Base-by-base conservation (phyloP, 23 tunicate species). In the Halocynthia aurantium region DNA sequence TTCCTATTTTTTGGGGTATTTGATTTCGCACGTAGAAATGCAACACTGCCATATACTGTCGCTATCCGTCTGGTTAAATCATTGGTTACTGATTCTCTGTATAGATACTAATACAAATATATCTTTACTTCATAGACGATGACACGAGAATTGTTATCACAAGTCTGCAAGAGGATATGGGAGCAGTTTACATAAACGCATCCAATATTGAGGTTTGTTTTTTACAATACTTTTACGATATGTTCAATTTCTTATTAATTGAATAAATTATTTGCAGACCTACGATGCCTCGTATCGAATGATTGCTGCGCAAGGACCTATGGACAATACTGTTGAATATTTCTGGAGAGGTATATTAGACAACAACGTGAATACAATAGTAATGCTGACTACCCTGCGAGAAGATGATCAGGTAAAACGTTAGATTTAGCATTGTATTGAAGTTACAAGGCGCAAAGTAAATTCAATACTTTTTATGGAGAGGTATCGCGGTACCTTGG, bases 341-440 rank as follows among this genome's bases (percentile, higher is more conserved):
- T 84, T 89, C 62, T 89, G 96, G 96, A 83, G 96, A 13, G 66
- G 83, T 62, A 75, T 89, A 73, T 64, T 80, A 0, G 96, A 89
- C 75, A 89, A 89, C 52, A 52, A 76, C 72, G 88, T 89, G 80
- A 80, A 69, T 13, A 71, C 79, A 50, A 69, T 89, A 57, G 76
- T 84, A 61, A 84, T 84, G 89, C 22, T 84, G 67, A 62, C 80
- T 18, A 69, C 86, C 40, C 9, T 82, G 1, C 50, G 62, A n/a
- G 50, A 22, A 6, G 80, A 52, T 17, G 64, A 67, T 21, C 54
- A 15, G 58, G 86, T 83, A 57, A 13, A 67, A 17, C 44, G 44
- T 31, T n/a, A n/a, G n/a, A n/a, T n/a, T 31, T 31, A 31, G 44
- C 44, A 31, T 31, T 31, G 44, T 31, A 31, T 31, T 31, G 4